Evolutionary conservation across 2,797 vertebrate genomes (phyloP), one percentile per base, ranked within the genome.

Genomic region (Microchirus variegatus): DNA sequence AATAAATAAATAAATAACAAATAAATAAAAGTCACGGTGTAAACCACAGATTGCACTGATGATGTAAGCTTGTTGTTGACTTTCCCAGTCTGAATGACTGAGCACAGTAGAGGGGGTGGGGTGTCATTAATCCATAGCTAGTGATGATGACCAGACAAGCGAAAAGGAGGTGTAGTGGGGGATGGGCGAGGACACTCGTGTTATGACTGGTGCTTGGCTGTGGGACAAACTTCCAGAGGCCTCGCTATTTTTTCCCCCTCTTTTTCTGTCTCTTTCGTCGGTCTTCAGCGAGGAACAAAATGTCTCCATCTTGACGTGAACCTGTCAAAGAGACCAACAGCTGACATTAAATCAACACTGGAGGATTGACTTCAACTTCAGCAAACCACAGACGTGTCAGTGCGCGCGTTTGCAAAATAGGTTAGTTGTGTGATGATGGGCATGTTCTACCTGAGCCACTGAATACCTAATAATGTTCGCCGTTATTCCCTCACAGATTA

Each of bases 31-130:
- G 12, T 6, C 15, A 42, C 89, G 70, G 84, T 92, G 93, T 94
- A 91, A 93, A 93, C 92, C 93, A 92, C 62, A 76, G 91, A 94
- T 92, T 91, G 92, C 91, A 89, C 91, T 89, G 95, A 94, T 95
- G 94, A 96, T 91, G 95, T 96, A 95, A 95, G 92, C 91, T 93
- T 94, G 95, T 96, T 96, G 93, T 95, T 96, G 95, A 94, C 94
- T 95, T 94, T 94, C 92, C 92, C 91, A 91, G 94, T 93, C 93
- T 95, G 95, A 96, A 95, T 95, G 96, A 96, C 94, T 94, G 95
- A 93, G 94, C 93, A 93, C 67, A 91, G 92, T 70, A 87, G 70
- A 83, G 92, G 93, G 91, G 93, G 91, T 75, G 93, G 94, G 93
- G 93, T 83, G 90, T 91, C 76, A 92, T 92, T 93, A 93, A 95